These are phyloP conservation scores for Halocynthia aurantium DNA, from an alignment of 23 tunicate genomes.

Conservation along the genomic window DNA sequence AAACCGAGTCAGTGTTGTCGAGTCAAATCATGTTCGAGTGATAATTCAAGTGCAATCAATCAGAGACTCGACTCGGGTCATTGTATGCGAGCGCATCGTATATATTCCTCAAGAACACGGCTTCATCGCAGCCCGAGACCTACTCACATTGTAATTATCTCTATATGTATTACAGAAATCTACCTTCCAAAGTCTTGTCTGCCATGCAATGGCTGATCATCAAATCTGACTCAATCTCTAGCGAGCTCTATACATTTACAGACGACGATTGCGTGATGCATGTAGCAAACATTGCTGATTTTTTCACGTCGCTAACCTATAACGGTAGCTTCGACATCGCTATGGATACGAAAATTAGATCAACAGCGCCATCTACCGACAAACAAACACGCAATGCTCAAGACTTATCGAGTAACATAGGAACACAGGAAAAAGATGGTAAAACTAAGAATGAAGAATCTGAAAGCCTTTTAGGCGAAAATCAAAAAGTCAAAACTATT, in stretches of 20 bases:
- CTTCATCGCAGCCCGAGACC: background rate
- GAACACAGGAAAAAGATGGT: too few species aligned
- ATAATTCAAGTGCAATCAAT: too few species aligned
- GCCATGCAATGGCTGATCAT: constrained; percentile 22
- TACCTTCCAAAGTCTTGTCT: constrained; percentile 19
- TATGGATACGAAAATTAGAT: background rate
- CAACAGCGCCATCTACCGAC: background rate
- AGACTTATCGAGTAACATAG: too few species aligned
- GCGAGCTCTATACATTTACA: constrained; percentile 34
- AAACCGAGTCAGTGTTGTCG: too few species aligned
- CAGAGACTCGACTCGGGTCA: too few species aligned
- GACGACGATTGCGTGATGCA: constrained; percentile 79
- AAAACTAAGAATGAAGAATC: too few species aligned
- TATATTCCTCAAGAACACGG: background rate
- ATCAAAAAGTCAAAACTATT: too few species aligned
- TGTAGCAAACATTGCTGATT: constrained; percentile 22
- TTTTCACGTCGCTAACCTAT: constrained; percentile 11
- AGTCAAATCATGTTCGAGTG: too few species aligned
- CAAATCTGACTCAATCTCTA: constrained; percentile 1
- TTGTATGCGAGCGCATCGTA: background rate
- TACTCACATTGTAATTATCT: background rate
- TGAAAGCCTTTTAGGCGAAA: too few species aligned
- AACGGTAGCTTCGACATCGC: background rate
- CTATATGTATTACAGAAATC: constrained; percentile 6
- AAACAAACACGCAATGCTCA: background rate